Conservation (phyloP, 2,113 vertebrate genomes). For the Calyptommatus sinebrachiatus region DNA sequence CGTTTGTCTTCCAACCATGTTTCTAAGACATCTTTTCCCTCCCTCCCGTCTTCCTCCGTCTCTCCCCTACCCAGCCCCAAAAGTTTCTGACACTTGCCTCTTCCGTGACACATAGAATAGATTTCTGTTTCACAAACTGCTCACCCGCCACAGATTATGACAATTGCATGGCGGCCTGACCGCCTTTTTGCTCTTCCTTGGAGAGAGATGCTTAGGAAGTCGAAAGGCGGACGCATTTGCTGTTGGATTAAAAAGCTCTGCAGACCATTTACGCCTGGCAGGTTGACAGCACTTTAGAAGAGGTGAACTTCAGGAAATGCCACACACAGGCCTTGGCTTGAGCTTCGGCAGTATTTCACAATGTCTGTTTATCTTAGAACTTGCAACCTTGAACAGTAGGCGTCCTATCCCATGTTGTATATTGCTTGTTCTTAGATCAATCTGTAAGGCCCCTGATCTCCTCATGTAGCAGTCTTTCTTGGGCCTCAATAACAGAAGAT, state of each 20-base stretch:
- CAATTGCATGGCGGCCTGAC: slow-evolving; percentile 38
- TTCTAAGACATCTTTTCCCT: neutral
- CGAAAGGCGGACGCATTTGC: too few species aligned
- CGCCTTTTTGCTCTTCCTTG: neutral
- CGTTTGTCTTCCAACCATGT: slow-evolving; percentile 8
- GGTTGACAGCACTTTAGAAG: slow-evolving; percentile 58
- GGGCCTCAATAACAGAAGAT: too few species aligned
- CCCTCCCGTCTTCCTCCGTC: neutral
- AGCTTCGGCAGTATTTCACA: slow-evolving; percentile 43
- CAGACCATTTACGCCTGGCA: slow-evolving; percentile 53
- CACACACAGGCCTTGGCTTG: slow-evolving; percentile 42
- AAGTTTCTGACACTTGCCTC: slow-evolving; percentile 1
- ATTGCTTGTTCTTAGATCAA: neutral
- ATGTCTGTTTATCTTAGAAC: slow-evolving; percentile 30
- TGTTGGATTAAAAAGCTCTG: slow-evolving; percentile 16
- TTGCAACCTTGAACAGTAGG: slow-evolving; percentile 32
- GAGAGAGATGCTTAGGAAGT: neutral
- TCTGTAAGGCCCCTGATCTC: neutral
- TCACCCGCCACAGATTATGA: slow-evolving; percentile 35
- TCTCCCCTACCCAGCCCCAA: neutral
- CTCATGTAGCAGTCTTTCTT: neutral
- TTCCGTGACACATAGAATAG: neutral
- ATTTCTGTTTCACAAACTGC: slow-evolving; percentile 37
- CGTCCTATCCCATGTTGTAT: neutral
- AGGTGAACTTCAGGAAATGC: slow-evolving; percentile 70